Evolutionary conservation across 2,888 invertebrate genomes (phyloP).

Genomic region (Cordilura impudica): DNA sequence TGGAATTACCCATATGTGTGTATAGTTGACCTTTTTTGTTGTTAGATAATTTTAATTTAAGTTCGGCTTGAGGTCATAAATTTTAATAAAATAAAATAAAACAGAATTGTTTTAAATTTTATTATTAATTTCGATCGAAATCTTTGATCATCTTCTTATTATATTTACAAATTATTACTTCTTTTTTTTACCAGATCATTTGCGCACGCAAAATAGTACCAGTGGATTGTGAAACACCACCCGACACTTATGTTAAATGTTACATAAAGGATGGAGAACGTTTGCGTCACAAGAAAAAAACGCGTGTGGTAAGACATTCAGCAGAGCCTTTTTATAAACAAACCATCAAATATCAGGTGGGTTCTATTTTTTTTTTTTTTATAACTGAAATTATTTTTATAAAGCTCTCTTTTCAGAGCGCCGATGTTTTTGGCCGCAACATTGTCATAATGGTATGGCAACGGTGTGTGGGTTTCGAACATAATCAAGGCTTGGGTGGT

Average conservation of each 20-base stretch:
- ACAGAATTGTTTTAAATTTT: too few relatives aligned
- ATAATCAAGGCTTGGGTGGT: constrained; percentile 89
- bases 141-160: neutral
- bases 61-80: too few relatives aligned
- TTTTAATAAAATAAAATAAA: too few relatives aligned
- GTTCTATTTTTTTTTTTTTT: constrained; percentile 8
- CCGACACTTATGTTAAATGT: constrained; percentile 96
- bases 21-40: too few relatives aligned
- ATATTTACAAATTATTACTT: neutral
- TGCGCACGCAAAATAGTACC: constrained; percentile 84
- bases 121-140: neutral
- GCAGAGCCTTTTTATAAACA: constrained; percentile 92
- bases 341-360: constrained; percentile 89
- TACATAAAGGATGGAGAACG: constrained; percentile 93
- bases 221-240: constrained; percentile 85
- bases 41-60: too few relatives aligned
- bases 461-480: constrained; percentile 91
- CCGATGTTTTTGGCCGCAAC: constrained; percentile 87
- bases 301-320: constrained; percentile 88
- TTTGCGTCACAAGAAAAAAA: constrained; percentile 94
- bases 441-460: constrained; percentile 96
- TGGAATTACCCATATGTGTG: too few relatives aligned
- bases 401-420: constrained; percentile 78
- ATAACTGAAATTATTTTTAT: neutral
- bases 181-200: constrained; percentile 79